phyloP scores from a whole-genome alignment of 2,888 invertebrate species.

The Chorisops tibialis region DNA sequence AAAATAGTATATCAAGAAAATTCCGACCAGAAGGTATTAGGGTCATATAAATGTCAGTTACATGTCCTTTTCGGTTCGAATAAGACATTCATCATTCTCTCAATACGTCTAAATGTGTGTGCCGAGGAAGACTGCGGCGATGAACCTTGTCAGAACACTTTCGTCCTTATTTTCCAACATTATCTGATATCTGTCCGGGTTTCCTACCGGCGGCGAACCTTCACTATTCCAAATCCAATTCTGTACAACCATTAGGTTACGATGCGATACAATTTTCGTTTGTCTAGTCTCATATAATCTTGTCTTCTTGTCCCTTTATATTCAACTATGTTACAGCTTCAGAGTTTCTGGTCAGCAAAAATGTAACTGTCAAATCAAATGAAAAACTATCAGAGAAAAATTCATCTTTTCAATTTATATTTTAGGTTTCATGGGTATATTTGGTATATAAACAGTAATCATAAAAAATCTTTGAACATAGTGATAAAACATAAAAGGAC shows the following conservation, averaged over 20 bases:
- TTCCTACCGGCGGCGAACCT: background rate
- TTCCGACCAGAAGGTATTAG: background rate
- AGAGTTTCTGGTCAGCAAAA: background rate
- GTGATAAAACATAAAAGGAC: too few relatives aligned
- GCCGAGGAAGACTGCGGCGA: background rate
- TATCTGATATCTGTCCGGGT: background rate
- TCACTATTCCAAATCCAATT: background rate
- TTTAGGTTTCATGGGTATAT: too few relatives aligned
- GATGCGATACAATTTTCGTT: background rate
- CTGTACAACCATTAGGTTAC: slow-evolving; percentile 8
- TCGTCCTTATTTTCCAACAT: slow-evolving; percentile 7
- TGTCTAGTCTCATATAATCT: slow-evolving; percentile 23
- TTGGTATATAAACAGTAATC: too few relatives aligned
- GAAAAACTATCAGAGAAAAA: slow-evolving; percentile 31
- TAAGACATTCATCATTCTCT: slow-evolving; percentile 28
- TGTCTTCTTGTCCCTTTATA: slow-evolving; percentile 5
- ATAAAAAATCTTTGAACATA: too few relatives aligned
- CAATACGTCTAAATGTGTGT: background rate
- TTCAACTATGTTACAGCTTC: background rate
- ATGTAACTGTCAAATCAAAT: slow-evolving; percentile 35
- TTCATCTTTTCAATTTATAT: too few relatives aligned
- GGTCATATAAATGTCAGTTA: slow-evolving; percentile 13
- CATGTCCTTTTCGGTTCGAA: slow-evolving; percentile 23
- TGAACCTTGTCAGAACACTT: background rate
- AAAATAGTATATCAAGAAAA: slow-evolving; percentile 3